Evolutionary conservation across 2,888 invertebrate genomes (phyloP), one percentile per base, ranked within the genome.

Genomic region (Ornithoptera priamus): DNA sequence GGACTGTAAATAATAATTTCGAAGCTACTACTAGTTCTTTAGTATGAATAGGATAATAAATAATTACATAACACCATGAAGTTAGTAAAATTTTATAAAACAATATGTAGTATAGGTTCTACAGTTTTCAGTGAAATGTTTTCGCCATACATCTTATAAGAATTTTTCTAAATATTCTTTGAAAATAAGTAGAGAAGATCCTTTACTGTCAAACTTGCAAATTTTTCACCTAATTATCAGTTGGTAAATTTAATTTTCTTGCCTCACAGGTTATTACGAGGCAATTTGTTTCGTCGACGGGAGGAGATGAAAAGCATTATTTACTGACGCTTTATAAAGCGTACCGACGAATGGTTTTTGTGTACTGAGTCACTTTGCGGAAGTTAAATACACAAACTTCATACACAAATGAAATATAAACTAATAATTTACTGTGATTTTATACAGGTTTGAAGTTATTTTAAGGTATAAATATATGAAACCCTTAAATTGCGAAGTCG

Each of bases 211-310:
- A 61, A 56, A 53, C 36, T 53, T 65, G 36, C 53, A 46, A 58
- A 36, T 68, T 59, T 57, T 64, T 62, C 57, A 62, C 22, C 24
- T 56, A 57, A 67, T 58, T 57, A 67, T 67, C 62, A 57, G n/a
- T 67, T 46, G 24, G n/a, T 67, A 50, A 64, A 68, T 68, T 64
- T 56, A 68, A 64, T 68, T 64, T 65, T 42, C n/a, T 53, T 36
- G 60, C 39, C 64, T 56, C 59, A 5, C 20, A 60, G 42, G 42
- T 69, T 65, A 63, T 65, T 56, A 69, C 12, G 65, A 22, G 62
- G 65, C 56, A 60, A 64, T 65, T 69, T 65, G 39, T 69, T 61
- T 64, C 1, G 60, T 56, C 24, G 62, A 50, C 58, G 46, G 67
- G 20, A 63, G 30, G 46, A 63, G 42, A 20, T 63, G 46, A 50